Percentiles rank a stretch among this genome's conserved stretches.
phyloP scores from a whole-genome alignment of 2,888 invertebrate genomes.

The Micoletzkya japonica region DNA sequence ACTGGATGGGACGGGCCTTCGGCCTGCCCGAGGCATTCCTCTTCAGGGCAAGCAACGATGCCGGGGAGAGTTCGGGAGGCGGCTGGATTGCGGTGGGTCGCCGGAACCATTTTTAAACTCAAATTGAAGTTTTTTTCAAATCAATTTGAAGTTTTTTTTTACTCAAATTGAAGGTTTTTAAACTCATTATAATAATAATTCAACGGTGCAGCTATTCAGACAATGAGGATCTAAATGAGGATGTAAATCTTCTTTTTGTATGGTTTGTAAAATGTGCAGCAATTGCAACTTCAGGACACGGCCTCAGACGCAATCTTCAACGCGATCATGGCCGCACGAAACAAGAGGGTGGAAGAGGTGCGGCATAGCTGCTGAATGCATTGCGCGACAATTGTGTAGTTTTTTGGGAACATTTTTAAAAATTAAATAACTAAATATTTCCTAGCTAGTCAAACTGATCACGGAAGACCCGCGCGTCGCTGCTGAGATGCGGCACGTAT shows the following conservation, averaged over 20 bases:
- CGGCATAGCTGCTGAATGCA: no score
- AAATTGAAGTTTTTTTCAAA: neutral
- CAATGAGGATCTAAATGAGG: no score
- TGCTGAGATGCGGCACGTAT: no score
- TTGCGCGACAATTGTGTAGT: no score
- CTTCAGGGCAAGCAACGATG: neutral
- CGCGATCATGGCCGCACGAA: constrained; percentile 86
- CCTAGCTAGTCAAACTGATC: no score
- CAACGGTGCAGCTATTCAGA: neutral
- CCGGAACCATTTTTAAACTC: neutral
- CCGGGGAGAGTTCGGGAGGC: constrained; percentile 27
- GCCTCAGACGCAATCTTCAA: constrained; percentile 91
- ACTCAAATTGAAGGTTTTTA: neutral
- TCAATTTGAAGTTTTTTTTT: neutral
- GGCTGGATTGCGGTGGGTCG: constrained; percentile 28
- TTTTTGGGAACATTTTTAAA: no score
- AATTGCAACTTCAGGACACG: constrained; percentile 69
- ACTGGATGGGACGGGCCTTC: constrained; percentile 32
- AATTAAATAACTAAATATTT: no score
- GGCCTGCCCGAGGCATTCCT: constrained; percentile 29
- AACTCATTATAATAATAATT: neutral
- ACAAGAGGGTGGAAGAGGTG: constrained; percentile 78
- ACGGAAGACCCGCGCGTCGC: neutral
- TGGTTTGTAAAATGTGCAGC: no score
- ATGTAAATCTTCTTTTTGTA: no score